Evolutionary conservation across 2,888 invertebrate genomes (phyloP), one percentile per base, ranked within the genome.

Genomic region (Eurois occulta): DNA sequence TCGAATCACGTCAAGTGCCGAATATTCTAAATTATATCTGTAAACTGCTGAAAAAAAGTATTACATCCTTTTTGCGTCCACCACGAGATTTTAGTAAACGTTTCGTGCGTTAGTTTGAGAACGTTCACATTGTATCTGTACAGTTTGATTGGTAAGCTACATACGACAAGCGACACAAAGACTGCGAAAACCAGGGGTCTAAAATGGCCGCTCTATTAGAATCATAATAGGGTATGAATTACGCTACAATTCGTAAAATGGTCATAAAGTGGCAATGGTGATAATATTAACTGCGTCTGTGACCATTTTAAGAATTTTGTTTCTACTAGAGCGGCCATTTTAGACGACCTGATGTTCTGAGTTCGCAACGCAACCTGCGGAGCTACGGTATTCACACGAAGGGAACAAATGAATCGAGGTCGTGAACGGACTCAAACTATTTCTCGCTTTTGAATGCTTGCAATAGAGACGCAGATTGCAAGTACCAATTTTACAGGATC

Each of bases 1-100:
- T 65, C 74, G 76, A 73, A 24, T 83, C 68, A 60, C 65, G 52
- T 74, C 70, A 71, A 65, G 46, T 74, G 43, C 62, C 41, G 78
- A 32, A 60, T 62, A 77, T 70, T 75, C 46, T 86, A 83, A 48
- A 82, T 1, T 6, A 77, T 62, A 5, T 21, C 8, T 24, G 48
- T 58, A 80, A 75, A 80, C 52, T 74, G 66, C 48, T 74, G 66
- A 80, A 80, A 64, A 72, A 58, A 66, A 43, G 10, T 32, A 41
- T 48, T 46, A 18, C 18, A 66, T 66, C 18, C 7, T 46, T 41
- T 18, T n/a, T 65, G 70, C 21, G n/a, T n/a, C n/a, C n/a, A n/a
- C n/a, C n/a, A n/a, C n/a, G n/a, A n/a, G n/a, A n/a, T n/a, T n/a
- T n/a, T n/a, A n/a, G n/a, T 2, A 16, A 72, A 52, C 5, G 18